Conservation (phyloP, 1,140 invertebrate genomes). For the Melanaphis sacchari region DNA sequence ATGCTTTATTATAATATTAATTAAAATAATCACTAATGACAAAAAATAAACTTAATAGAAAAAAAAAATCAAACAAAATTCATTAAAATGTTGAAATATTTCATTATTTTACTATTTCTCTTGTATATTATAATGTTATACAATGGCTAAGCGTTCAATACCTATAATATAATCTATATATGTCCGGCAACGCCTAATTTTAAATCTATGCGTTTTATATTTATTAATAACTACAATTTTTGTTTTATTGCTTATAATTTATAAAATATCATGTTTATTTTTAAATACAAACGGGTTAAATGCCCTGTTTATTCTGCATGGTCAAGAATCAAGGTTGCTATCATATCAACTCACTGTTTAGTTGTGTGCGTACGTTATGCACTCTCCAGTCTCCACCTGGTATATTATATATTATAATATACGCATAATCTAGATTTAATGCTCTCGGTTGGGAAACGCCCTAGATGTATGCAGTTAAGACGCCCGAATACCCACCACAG, state of each 20-base stretch:
- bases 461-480: neutral
- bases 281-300: neutral
- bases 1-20: neutral
- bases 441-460: neutral
- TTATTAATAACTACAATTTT: neutral
- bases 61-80: neutral
- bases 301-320: neutral
- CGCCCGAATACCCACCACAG: neutral
- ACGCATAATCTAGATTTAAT: neutral
- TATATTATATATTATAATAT: neutral
- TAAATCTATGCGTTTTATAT: neutral
- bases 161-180: too few species aligned
- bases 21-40: neutral
- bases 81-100: neutral
- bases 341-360: neutral
- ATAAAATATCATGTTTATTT: neutral
- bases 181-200: slow-evolving; percentile 7
- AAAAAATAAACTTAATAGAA: neutral
- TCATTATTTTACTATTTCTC: too few species aligned
- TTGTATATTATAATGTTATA: neutral
- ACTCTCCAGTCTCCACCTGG: neutral
- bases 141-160: neutral
- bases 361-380: neutral
- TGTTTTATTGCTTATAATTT: neutral
- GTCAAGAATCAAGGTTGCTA: neutral